Conservation (phyloP, 2,888 invertebrate genomes). For the Eupithecia centaureata region DNA sequence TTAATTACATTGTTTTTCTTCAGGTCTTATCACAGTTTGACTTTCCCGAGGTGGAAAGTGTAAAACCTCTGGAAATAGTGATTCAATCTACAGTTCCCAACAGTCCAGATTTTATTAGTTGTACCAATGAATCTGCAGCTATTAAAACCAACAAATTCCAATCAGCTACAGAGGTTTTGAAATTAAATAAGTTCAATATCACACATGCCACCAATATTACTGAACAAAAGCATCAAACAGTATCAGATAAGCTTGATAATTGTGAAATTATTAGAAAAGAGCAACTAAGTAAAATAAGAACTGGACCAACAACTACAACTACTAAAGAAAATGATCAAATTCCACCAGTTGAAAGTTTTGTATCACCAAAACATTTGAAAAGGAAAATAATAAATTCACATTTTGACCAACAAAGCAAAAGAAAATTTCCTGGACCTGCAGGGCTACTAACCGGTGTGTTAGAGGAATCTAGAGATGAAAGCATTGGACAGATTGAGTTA, state of each 20-base stretch:
- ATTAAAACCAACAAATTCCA: background rate
- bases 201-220: background rate
- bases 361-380: conserved; percentile 67
- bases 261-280: background rate
- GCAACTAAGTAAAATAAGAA: background rate
- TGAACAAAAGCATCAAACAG: background rate
- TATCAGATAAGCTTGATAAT: background rate
- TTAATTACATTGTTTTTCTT: conserved; percentile 33
- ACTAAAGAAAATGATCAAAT: conserved; percentile 9
- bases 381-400: conserved; percentile 72
- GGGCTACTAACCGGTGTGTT: conserved; percentile 69
- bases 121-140: conserved; percentile 18
- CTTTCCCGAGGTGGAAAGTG: conserved; percentile 56
- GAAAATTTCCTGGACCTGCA: conserved; percentile 79
- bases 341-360: conserved; percentile 22
- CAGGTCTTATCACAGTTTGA: conserved; percentile 76
- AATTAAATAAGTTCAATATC: background rate
- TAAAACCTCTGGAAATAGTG: conserved; percentile 12
- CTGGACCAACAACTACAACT: background rate
- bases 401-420: conserved; percentile 72
- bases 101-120: conserved; percentile 22
- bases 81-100: conserved; percentile 12
- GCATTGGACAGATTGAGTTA: conserved; percentile 68
- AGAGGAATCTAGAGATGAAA: conserved; percentile 66
- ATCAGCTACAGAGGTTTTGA: background rate